These are phyloP conservation scores for Furcula furcula DNA, from an alignment of 2,888 invertebrate genomes.

Conservation along the genomic window DNA sequence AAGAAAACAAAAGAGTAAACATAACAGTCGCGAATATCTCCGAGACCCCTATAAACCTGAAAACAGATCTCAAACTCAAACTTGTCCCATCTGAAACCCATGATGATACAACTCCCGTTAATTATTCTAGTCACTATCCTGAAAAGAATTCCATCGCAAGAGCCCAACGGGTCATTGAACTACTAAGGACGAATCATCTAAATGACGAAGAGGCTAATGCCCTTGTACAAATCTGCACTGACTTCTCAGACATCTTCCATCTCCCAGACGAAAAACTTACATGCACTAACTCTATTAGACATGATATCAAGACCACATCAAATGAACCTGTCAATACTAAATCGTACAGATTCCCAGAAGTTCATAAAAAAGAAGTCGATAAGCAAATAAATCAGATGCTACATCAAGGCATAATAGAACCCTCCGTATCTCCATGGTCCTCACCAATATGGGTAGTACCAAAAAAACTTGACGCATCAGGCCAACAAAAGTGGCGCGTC, in stretches of 20 bases:
- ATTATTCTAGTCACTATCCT: too few relatives aligned
- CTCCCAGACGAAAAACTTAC: slow-evolving; percentile 4
- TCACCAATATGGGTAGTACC: too few relatives aligned
- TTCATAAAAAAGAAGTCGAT: slow-evolving; percentile 5
- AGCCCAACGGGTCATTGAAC: neutral
- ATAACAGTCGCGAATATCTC: neutral
- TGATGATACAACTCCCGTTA: neutral
- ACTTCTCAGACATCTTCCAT: slow-evolving; percentile 6
- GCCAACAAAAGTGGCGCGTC: slow-evolving; percentile 6
- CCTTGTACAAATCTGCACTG: neutral
- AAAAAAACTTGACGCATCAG: slow-evolving; percentile 6
- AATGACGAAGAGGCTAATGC: neutral
- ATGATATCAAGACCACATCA: slow-evolving; percentile 1
- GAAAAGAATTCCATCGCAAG: neutral
- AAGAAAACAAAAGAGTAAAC: neutral
- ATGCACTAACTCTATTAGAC: neutral
- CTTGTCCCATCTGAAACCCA: too few relatives aligned
- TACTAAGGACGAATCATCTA: neutral
- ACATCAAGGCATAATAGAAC: slow-evolving; percentile 5
- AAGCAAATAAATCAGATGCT: slow-evolving; percentile 7
- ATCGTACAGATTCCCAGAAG: slow-evolving; percentile 5
- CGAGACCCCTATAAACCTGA: neutral
- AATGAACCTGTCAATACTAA: slow-evolving; percentile 3
- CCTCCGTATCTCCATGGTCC: slow-evolving; percentile 6
- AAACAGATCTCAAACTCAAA: neutral